phyloP scores from a whole-genome alignment of 2,888 invertebrate genomes.

The Diachrysia chrysitis region DNA sequence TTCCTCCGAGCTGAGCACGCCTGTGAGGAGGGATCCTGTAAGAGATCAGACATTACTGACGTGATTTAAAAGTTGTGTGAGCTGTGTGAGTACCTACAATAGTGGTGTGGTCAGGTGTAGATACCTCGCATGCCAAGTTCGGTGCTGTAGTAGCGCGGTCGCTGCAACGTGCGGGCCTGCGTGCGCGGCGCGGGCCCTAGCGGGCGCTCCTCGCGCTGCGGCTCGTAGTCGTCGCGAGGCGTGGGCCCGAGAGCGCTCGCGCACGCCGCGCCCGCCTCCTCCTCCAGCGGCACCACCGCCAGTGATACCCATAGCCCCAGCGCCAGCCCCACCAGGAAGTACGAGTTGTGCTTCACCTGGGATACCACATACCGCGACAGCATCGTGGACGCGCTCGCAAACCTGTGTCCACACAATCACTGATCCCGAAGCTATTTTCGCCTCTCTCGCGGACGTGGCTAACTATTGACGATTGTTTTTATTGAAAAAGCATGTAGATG shows the following conservation, averaged over 20 bases:
- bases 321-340: conserved; percentile 88
- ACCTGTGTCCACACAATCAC: conserved; percentile 12
- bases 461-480: conserved; percentile 20
- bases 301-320: conserved; percentile 89
- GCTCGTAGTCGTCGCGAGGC: conserved; percentile 77
- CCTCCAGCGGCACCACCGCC: conserved; percentile 84
- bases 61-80: too few relatives aligned
- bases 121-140: conserved; percentile 95
- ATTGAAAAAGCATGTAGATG: conserved; percentile 41
- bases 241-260: conserved; percentile 42
- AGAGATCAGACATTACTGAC: conserved; percentile 14
- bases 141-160: conserved; percentile 98
- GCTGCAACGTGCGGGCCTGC: conserved; percentile 82
- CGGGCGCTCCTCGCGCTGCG: conserved; percentile 77
- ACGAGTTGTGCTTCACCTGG: conserved; percentile 88
- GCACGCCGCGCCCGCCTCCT: conserved; percentile 64
- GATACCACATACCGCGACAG: conserved; percentile 83
- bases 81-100: background rate
- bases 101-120: background rate
- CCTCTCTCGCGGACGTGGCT: conserved; percentile 16
- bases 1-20: conserved; percentile 94
- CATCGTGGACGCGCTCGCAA: conserved; percentile 63
- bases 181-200: conserved; percentile 63
- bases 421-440: background rate
- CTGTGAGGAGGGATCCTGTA: conserved; percentile 91